phyloP scores from a whole-genome alignment of 2,113 vertebrate genomes.

The Oncorhynchus clarkii region DNA sequence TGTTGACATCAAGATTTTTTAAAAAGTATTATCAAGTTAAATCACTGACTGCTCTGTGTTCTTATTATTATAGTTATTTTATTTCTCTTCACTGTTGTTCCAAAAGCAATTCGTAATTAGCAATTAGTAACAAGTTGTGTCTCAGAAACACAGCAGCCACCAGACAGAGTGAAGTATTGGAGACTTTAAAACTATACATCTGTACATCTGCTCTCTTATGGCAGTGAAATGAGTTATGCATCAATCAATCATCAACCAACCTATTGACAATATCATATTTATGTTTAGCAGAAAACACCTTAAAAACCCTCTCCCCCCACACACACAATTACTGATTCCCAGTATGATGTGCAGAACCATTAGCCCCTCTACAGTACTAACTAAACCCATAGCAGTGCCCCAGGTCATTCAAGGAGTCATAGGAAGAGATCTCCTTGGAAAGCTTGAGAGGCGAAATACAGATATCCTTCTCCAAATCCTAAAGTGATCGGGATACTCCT shows the following conservation, averaged over 20 bases:
- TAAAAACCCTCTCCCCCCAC: too few relatives aligned
- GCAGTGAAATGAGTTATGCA: too few relatives aligned
- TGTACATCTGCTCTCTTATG: constrained; percentile 3
- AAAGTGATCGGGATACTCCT: constrained; percentile 55
- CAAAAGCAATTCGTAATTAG: constrained; percentile 26
- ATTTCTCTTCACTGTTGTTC: constrained; percentile 19
- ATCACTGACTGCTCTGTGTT: constrained; percentile 3
- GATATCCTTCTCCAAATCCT: constrained; percentile 56
- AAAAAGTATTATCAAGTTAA: constrained; percentile 39
- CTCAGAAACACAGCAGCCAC: constrained; percentile 7
- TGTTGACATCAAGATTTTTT: constrained; percentile 33
- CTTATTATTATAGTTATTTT: constrained; percentile 18
- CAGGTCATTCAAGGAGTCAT: constrained; percentile 15
- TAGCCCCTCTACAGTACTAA: background rate
- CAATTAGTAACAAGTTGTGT: constrained; percentile 30
- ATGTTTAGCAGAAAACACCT: too few relatives aligned
- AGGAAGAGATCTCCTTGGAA: constrained; percentile 30
- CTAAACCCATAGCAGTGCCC: constrained; percentile 1
- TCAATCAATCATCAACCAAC: too few relatives aligned
- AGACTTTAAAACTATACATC: constrained; percentile 21
- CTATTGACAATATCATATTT: too few relatives aligned
- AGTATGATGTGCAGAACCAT: constrained; percentile 21
- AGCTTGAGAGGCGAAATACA: constrained; percentile 51
- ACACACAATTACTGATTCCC: background rate
- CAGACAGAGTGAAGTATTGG: constrained; percentile 3